Evolutionary conservation across 1,140 invertebrate genomes (phyloP).

Genomic region (Philotrypesis tridentata): DNA sequence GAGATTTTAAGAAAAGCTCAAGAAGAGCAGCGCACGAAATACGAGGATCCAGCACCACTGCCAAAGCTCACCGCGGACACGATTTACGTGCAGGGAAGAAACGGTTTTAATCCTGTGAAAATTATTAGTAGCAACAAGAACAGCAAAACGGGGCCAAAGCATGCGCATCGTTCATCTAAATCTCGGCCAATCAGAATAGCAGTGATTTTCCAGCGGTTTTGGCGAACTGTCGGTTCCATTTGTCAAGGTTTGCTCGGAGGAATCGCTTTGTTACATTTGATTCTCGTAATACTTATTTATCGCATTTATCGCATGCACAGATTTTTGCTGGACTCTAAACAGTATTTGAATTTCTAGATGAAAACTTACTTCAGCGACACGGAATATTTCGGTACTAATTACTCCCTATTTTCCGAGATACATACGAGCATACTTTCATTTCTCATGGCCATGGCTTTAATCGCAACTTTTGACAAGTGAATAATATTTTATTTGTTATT

Average conservation of each 20-base stretch:
- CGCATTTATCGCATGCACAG: not conserved
- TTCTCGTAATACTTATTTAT: slow-evolving; percentile 59
- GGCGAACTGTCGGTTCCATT: slow-evolving; percentile 63
- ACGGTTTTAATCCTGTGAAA: slow-evolving; percentile 69
- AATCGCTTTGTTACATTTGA: slow-evolving; percentile 68
- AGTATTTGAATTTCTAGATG: slow-evolving; percentile 56
- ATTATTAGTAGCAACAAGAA: slow-evolving; percentile 53
- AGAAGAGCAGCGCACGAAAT: slow-evolving; percentile 58
- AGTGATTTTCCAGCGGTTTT: slow-evolving; percentile 63
- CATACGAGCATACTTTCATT: slow-evolving; percentile 67
- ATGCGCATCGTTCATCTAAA: slow-evolving; percentile 18
- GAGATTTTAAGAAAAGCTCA: slow-evolving; percentile 66
- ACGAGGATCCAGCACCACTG: slow-evolving; percentile 63
- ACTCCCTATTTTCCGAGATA: slow-evolving; percentile 62
- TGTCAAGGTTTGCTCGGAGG: slow-evolving; percentile 70
- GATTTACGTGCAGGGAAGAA: slow-evolving; percentile 69
- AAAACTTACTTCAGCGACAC: slow-evolving; percentile 59
- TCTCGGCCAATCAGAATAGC: slow-evolving; percentile 64
- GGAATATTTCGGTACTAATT: slow-evolving; percentile 54
- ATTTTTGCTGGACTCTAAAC: slow-evolving; percentile 24
- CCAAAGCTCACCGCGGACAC: slow-evolving; percentile 66
- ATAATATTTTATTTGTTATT: slow-evolving; percentile 9
- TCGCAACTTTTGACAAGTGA: slow-evolving; percentile 68
- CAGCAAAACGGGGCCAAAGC: slow-evolving; percentile 41
- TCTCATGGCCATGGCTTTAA: slow-evolving; percentile 60